A percentile compares a stretch with the other conserved stretches of the same genome.
phyloP scores from a whole-genome alignment of 2,797 vertebrate genomes.

The Lycodopsis pacificus region DNA sequence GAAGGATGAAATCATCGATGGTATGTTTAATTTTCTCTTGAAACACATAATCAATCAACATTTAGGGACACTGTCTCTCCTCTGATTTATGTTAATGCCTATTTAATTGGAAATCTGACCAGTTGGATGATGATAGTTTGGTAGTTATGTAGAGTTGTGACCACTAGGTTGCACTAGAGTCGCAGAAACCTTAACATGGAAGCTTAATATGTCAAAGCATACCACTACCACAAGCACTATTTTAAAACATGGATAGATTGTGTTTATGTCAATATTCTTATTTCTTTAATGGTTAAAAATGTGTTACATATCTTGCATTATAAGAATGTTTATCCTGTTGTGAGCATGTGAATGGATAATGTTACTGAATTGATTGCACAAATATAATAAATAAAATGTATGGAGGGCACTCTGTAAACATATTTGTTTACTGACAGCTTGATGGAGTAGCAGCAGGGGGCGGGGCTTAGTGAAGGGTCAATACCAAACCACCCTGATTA shows the following conservation, averaged over 20 bases:
- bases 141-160: constrained; percentile 19
- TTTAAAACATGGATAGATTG: neutral
- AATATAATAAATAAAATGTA: no score
- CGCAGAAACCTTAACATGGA: constrained; percentile 9
- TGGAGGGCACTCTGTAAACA: no score
- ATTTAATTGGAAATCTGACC: constrained; percentile 20
- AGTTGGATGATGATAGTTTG: neutral
- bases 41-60: constrained; percentile 2
- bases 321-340: neutral
- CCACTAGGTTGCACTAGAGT: constrained; percentile 70
- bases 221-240: neutral
- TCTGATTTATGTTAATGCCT: constrained; percentile 18
- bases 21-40: constrained; percentile 79
- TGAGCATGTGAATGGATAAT: no score
- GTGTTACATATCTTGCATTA: neutral
- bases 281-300: neutral
- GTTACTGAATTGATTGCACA: no score
- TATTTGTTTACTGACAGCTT: neutral
- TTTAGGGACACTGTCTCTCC: neutral
- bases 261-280: neutral
- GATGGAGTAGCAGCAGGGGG: neutral
- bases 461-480: neutral
- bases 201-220: neutral
- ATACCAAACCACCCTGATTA: neutral
- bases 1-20: constrained; percentile 99